A percentile compares a stretch with the other conserved stretches of the same genome.
phyloP scores from a whole-genome alignment of 2,113 vertebrate species.

The Actinemys pallida region DNA sequence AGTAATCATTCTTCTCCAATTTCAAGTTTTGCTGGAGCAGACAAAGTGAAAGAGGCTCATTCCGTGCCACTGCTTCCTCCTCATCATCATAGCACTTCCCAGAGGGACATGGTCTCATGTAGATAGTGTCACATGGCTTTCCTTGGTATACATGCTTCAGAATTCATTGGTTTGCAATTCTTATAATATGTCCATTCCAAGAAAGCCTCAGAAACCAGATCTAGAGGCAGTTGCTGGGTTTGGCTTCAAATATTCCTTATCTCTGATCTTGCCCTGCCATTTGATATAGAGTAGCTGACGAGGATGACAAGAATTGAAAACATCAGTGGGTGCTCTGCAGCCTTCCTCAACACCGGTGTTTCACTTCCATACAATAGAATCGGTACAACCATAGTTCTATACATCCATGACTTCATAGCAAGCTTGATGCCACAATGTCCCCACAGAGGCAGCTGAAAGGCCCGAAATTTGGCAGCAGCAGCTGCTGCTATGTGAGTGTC shows the following conservation, averaged over 20 bases:
- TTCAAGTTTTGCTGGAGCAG: neutral
- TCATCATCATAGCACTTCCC: neutral
- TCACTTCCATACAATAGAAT: neutral
- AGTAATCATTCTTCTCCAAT: neutral
- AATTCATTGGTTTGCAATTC: neutral
- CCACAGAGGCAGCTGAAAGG: neutral
- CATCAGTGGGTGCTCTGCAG: neutral
- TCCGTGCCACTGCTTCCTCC: neutral
- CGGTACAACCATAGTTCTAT: neutral
- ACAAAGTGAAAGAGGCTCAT: neutral
- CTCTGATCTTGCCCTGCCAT: neutral
- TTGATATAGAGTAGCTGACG: neutral
- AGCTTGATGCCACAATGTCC: neutral
- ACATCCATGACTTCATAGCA: neutral
- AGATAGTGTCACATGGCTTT: neutral
- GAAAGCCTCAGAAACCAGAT: neutral
- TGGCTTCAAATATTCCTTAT: neutral
- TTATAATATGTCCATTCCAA: neutral
- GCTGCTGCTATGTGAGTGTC: neutral
- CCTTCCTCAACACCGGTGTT: neutral
- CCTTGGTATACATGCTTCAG: neutral
- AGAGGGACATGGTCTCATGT: neutral
- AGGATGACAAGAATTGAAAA: neutral
- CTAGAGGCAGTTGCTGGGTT: neutral
- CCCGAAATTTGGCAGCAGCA: neutral